Conservation (phyloP, 2,797 vertebrate species). For the Sciaenops ocellatus region DNA sequence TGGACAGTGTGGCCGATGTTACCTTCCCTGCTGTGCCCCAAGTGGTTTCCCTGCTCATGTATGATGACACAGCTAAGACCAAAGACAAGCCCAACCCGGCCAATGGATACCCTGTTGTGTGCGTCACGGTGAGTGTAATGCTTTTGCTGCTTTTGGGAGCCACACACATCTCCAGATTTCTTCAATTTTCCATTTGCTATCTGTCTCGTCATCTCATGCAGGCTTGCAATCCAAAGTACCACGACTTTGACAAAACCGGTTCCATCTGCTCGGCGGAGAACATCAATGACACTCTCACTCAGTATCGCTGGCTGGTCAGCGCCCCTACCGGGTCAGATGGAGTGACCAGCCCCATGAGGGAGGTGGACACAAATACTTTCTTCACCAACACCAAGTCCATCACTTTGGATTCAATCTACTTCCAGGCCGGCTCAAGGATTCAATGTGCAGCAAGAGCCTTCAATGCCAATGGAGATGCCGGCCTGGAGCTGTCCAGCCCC, state of each 20-base stretch:
- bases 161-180: not conserved
- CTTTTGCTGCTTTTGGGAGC: not conserved
- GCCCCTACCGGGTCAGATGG: slow-evolving; percentile 87
- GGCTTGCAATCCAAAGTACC: slow-evolving; percentile 91
- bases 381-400: slow-evolving; percentile 91
- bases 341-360: slow-evolving; percentile 89
- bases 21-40: slow-evolving; percentile 91
- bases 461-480: slow-evolving; percentile 86
- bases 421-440: slow-evolving; percentile 89
- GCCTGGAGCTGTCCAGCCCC: slow-evolving; percentile 87
- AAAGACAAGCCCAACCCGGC: slow-evolving; percentile 85
- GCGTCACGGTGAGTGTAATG: slow-evolving; percentile 85
- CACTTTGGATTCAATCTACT: slow-evolving; percentile 90
- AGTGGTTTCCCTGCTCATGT: slow-evolving; percentile 88
- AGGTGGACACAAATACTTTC: slow-evolving; percentile 90
- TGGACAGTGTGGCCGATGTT: slow-evolving; percentile 91
- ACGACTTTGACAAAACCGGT: slow-evolving; percentile 90
- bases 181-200: not conserved
- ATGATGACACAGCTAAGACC: slow-evolving; percentile 85
- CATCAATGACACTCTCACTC: slow-evolving; percentile 90
- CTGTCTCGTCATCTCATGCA: slow-evolving; percentile 49
- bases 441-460: slow-evolving; percentile 88
- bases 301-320: slow-evolving; percentile 89
- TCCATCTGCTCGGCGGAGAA: slow-evolving; percentile 89
- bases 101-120: slow-evolving; percentile 89